Base-by-base conservation (phyloP, 2,797 vertebrate species). In the Phataginus tetradactyla region DNA sequence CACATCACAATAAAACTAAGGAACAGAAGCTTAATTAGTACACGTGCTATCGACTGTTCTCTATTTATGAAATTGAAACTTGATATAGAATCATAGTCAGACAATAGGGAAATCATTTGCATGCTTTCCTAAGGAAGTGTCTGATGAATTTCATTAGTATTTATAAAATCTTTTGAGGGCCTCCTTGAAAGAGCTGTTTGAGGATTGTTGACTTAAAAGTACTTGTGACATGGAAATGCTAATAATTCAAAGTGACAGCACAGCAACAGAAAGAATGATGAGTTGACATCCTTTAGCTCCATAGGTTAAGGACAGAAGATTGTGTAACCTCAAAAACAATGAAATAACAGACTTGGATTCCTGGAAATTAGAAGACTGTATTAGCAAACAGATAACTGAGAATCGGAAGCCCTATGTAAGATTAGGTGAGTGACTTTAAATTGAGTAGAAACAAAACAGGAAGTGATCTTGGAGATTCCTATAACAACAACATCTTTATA, bases 21-120 rank as follows among this genome's bases (percentile, higher is more conserved):
- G 11, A 97, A 74, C 61, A 87, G 92, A 95, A 94, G 90, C 45
- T 75, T 95, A 94, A 97, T 96, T 94, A 92, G 77, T 84, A 32
- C 69, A 66, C 71, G 63, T 83, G 32, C 64, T 86, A 37, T 59
- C 86, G 88, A 77, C 85, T 72, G 0, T 64, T 61, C 71, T 80
- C 34, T 66, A 34, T 77, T 92, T 95, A 90, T 96, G 77, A 93
- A 96, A 71, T 25, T 92, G 81, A 92, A 92, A 57, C 29, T 64
- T 72, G 75, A 95, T 81, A 86, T 32, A 74, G 74, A 95, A 75
- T 92, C 74, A 79, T 53, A 84, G 79, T 32, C 86, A 92, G 66
- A 66, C 69, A 89, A 32, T 9, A n/a, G 55, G 57, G 79, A 96
- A 92, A 79, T 93, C 25, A 96, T 94, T 94, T 95, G n/a, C 94